Base-by-base conservation (phyloP, 2,888 invertebrate species). In the Lordiphosa fenestrarum region DNA sequence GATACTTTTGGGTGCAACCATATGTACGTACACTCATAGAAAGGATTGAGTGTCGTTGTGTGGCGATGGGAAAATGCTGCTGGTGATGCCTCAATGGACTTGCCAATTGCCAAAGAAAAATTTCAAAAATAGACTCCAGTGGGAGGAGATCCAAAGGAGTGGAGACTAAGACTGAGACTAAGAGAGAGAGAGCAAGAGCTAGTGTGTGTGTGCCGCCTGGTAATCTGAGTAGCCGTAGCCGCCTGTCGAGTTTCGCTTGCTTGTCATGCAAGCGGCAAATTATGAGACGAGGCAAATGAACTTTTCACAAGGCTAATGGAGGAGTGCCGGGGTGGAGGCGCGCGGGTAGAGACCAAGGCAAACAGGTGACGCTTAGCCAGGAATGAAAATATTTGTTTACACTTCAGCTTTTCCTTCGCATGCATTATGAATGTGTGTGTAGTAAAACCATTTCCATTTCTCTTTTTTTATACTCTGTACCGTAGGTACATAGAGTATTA, bases 201-300 rank as follows among this genome's bases (percentile, higher is more conserved):
- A 19, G 36, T 23, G 46, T 42, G 47, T 57, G 47, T 57, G 53
- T 47, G 25, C 35, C 3, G 10, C 15, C 15, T 25, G 25, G 44
- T 44, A 44, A 44, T 44, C 44, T 44, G 44, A 44, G 44, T 44
- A 44, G 44, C 44, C 44, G 44, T 44, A 44, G 44, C 44, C 44
- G 44, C 44, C 44, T 44, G 44, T 44, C 44, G 33, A 44, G 44
- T 44, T 44, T 44, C 33, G 30, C 44, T 73, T 71, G 72, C 73
- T 55, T 64, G 67, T 73, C 85, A 83, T 73, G 81, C 81, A 73
- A 85, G 71, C 76, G 71, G 71, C 71, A 78, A 78, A 83, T 78
- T 78, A 81, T 81, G 81, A 78, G 83, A 65, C 76, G 73, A 60
- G 84, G 84, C 84, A 85, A 84, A 85, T 84, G 81, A 84, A 85